Conservation (phyloP, 1,140 invertebrate species). For the Ceratina australensis region DNA sequence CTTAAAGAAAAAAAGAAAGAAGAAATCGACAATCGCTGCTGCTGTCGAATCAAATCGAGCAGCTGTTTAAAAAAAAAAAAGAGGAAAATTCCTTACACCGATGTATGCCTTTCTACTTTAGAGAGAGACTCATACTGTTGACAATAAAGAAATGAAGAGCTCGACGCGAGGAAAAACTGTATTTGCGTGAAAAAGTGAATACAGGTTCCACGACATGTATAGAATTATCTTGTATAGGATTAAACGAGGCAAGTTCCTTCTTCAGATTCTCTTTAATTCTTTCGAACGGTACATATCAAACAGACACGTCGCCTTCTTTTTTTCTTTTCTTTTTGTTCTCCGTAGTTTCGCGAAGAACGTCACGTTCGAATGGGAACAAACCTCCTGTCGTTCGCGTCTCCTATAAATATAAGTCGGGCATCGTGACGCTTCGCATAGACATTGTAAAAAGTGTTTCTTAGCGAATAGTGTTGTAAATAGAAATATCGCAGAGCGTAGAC, state of each 20-base stretch:
- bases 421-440: conserved; percentile 21
- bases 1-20: neutral
- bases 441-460: conserved; percentile 36
- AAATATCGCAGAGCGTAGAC: conserved; percentile 13
- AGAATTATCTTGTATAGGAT: no score
- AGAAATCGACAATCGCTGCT: conserved; percentile 38
- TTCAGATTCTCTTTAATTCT: conserved; percentile 46
- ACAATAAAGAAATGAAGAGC: conserved; percentile 34
- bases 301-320: conserved; percentile 56
- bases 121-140: conserved; percentile 47
- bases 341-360: neutral
- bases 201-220: neutral
- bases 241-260: conserved; percentile 49
- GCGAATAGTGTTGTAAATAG: conserved; percentile 45
- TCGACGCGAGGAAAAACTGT: conserved; percentile 29
- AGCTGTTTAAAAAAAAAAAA: conserved; percentile 32
- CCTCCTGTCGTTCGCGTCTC: conserved; percentile 11
- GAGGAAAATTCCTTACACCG: conserved; percentile 29
- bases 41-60: conserved; percentile 45
- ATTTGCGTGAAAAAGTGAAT: neutral
- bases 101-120: conserved; percentile 44
- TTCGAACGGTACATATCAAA: conserved; percentile 65
- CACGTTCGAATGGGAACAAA: conserved; percentile 22
- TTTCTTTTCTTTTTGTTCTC: neutral
- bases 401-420: neutral